Evolutionary conservation across 2,113 vertebrate species (phyloP).

Genomic region (Cryptotis parvus): DNA sequence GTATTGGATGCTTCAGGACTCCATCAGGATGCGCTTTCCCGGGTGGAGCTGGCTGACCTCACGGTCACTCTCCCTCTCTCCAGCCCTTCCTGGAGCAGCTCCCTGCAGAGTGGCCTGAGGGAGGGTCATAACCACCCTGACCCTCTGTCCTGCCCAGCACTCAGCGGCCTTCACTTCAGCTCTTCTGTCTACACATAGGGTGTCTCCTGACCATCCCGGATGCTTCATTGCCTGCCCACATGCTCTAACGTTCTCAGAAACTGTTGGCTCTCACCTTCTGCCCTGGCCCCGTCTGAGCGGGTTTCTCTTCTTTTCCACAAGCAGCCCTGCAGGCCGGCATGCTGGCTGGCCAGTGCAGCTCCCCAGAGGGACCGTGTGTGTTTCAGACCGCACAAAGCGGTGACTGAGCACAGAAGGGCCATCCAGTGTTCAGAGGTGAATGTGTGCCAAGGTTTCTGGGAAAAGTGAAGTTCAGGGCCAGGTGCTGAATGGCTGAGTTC

Average conservation of each 20-base stretch:
- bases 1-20: neutral
- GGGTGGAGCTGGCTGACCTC: neutral
- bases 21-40: neutral
- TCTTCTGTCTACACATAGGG: neutral
- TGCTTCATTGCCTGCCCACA: neutral
- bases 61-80: neutral
- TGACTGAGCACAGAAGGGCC: neutral
- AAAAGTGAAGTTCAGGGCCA: neutral
- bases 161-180: neutral
- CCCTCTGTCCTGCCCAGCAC: fast-evolving
- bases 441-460: neutral
- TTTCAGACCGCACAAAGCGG: too few species aligned
- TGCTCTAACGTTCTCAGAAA: neutral
- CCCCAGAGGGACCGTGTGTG: neutral
- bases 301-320: neutral
- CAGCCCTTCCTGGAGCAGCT: too few species aligned
- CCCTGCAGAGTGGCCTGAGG: neutral
- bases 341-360: fast-evolving
- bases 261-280: fast-evolving
- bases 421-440: neutral
- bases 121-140: neutral
- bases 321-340: too few species aligned
- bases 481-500: neutral
- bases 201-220: neutral
- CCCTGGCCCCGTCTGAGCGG: fast-evolving